phyloP scores from a whole-genome alignment of 2,797 vertebrate species.

The Florisuga fusca region DNA sequence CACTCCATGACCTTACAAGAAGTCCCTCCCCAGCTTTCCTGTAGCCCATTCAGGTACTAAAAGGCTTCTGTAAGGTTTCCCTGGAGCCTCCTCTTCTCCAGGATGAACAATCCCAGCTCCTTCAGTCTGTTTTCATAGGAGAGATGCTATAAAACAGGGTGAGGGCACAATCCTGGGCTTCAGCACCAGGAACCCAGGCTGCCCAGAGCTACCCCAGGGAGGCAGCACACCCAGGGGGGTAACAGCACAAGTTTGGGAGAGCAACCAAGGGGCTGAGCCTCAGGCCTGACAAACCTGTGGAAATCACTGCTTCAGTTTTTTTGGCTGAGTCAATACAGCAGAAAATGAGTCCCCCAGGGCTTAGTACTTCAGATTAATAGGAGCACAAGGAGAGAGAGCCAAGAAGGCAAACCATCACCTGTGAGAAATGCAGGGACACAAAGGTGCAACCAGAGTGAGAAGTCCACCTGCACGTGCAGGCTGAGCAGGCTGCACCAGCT shows the following conservation, averaged over 20 bases:
- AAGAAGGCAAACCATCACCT: not conserved
- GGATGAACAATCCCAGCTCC: too few relatives aligned
- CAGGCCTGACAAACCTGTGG: not conserved
- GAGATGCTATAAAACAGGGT: not conserved
- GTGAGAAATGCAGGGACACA: not conserved
- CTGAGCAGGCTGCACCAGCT: not conserved
- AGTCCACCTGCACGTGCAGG: not conserved
- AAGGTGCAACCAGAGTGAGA: not conserved
- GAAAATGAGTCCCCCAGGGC: not conserved
- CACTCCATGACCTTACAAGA: too few relatives aligned
- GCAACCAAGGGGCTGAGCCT: not conserved
- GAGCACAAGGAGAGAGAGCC: not conserved
- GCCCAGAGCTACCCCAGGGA: not conserved
- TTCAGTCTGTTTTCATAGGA: too few relatives aligned
- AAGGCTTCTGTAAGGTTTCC: too few relatives aligned
- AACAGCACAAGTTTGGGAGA: not conserved
- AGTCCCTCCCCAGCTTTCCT: too few relatives aligned
- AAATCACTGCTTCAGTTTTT: not conserved
- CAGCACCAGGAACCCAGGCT: not conserved
- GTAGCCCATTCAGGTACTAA: too few relatives aligned
- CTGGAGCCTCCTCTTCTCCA: too few relatives aligned
- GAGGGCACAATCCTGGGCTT: not conserved
- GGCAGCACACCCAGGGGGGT: not conserved
- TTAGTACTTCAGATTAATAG: not conserved
- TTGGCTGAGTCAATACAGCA: not conserved